Base-by-base conservation (phyloP, 2,797 vertebrate genomes). In the Buceros bicornis region DNA sequence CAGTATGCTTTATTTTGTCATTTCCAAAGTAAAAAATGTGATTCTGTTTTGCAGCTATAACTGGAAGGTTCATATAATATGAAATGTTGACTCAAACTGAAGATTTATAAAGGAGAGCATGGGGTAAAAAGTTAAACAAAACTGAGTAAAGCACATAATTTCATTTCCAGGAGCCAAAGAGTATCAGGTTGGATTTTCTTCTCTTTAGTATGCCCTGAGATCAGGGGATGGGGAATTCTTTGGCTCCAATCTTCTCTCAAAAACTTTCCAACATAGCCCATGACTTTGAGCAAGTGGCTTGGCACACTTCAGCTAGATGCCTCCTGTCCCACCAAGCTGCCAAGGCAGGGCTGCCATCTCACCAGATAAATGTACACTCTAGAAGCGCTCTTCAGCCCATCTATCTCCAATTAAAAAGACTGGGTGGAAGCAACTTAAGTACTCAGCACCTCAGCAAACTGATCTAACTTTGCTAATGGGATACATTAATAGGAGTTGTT, bases 281-380 rank as follows among this genome's bases (percentile, higher is more conserved):
- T 60, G 60, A 82, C 78, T 87, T 58, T 6, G 25, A 94, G 60
- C 51, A 65, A 89, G 45, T 37, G 64, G 51, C 71, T 95, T 85
- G 45, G 90, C 78, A 92, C 31, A 22, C 37, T 92, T 71, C 43
- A 90, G 37, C 45, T 51, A 80, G 71, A 73, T 79, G 53, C 53
- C 64, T 94, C 95, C 92, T 90, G 67, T 84, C 51, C 81, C 90
- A 94, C 25, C 74, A 84, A 89, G 70, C 66, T 79, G 88, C 81
- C 0, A 22, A 90, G 58, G 35, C 45, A 89, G 8, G 25, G 60
- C 66, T 93, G 67, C 76, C 66, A 87, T 42, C 89, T 77, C 93
- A 84, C 62, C 70, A 90, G 48, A 50, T 11, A 70, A 62, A 84
- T 64, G 89, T 45, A 82, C 13, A 14, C 29, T 69, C 58, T 20